Evolutionary conservation across 1,140 invertebrate species (phyloP).

Genomic region (Lineus longissimus): DNA sequence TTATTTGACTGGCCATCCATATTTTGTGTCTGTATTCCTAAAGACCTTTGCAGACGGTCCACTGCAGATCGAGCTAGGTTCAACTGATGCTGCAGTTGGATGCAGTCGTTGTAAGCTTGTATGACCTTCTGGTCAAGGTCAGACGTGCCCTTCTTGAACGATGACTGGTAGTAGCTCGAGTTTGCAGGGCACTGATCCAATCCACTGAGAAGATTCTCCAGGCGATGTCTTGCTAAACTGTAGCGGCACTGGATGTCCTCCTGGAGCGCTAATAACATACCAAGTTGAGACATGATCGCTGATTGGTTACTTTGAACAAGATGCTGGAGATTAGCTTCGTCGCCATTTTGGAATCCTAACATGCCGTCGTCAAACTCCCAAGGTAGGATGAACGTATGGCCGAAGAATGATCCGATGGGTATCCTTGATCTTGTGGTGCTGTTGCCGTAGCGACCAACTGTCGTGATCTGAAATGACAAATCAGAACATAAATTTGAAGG

Average conservation of each 20-base stretch:
- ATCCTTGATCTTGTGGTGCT: constrained; percentile 82
- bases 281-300: constrained; percentile 41
- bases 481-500: too few relatives aligned
- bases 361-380: constrained; percentile 55
- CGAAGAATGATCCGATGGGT: constrained; percentile 86
- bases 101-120: constrained; percentile 76
- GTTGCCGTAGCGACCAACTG: constrained; percentile 85
- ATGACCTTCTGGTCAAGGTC: constrained; percentile 2
- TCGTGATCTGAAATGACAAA: constrained; percentile 56
- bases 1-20: constrained; percentile 18
- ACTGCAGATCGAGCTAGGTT: constrained; percentile 73
- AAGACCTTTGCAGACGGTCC: constrained; percentile 63
- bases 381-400: constrained; percentile 75
- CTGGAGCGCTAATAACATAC: constrained; percentile 57
- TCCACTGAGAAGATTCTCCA: constrained; percentile 32
- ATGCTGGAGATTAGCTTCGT: not conserved
- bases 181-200: constrained; percentile 30
- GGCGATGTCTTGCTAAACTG: constrained; percentile 70
- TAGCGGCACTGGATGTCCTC: constrained; percentile 80
- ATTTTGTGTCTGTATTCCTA: constrained; percentile 13
- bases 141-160: constrained; percentile 36
- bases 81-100: constrained; percentile 74
- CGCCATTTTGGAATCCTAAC: not conserved
- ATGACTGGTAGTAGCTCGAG: constrained; percentile 40
- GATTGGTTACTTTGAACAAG: constrained; percentile 26